These are phyloP conservation scores for Lottia gigantea DNA, from an alignment of 2,888 invertebrate species.

Conservation along the genomic window DNA sequence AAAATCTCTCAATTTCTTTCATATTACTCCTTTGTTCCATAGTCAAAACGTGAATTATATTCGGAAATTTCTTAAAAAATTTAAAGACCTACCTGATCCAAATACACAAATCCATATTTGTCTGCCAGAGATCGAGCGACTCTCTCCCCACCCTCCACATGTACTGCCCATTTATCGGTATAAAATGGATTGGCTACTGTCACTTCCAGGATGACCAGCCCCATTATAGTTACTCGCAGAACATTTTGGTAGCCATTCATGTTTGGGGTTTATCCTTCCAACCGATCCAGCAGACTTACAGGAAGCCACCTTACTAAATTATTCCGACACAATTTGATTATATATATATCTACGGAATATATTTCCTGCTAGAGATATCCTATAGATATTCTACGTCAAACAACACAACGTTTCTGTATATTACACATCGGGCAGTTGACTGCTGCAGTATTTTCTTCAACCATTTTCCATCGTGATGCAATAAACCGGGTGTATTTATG, in stretches of 20 bases:
- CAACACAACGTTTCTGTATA: constrained; percentile 3
- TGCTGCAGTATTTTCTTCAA: constrained; percentile 15
- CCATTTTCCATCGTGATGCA: constrained; percentile 23
- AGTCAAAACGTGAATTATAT: too few species aligned
- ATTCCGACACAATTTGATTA: not conserved
- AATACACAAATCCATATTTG: constrained; percentile 60
- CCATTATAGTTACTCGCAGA: constrained; percentile 41
- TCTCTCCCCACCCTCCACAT: constrained; percentile 56
- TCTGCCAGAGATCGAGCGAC: constrained; percentile 53
- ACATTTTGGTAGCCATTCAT: constrained; percentile 42
- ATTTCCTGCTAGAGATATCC: not conserved
- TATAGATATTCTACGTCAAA: constrained; percentile 11
- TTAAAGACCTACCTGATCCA: constrained; percentile 45
- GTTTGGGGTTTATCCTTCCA: constrained; percentile 27
- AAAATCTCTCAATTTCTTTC: too few species aligned
- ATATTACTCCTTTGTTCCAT: too few species aligned
- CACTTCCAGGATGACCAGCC: constrained; percentile 35
- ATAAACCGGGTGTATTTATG: not conserved
- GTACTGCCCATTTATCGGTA: constrained; percentile 63
- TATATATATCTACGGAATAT: too few species aligned
- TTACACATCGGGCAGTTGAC: constrained; percentile 10
- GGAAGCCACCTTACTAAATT: constrained; percentile 6
- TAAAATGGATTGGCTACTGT: constrained; percentile 42
- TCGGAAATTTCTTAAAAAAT: too few species aligned
- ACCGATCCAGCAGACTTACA: not conserved